Evolutionary conservation across 1,140 invertebrate species (phyloP).

Genomic region (Rhagoletis zephyria): DNA sequence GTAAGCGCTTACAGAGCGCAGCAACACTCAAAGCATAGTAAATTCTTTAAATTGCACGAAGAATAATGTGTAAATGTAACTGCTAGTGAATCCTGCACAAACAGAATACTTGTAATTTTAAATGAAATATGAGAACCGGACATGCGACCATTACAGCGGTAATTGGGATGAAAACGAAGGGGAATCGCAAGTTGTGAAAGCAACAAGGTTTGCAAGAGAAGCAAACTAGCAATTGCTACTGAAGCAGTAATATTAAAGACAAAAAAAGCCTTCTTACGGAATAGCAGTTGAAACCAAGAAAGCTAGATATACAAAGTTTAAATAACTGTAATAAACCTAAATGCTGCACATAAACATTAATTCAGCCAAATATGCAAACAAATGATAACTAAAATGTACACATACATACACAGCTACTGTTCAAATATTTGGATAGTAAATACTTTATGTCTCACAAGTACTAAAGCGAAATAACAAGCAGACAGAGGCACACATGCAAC

Average conservation of each 20-base stretch:
- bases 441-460: not conserved
- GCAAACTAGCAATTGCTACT: too few relatives aligned
- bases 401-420: not conserved
- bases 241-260: too few relatives aligned
- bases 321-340: too few relatives aligned
- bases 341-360: too few relatives aligned
- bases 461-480: not conserved
- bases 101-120: not conserved
- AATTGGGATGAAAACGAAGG: not conserved
- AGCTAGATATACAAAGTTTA: too few relatives aligned
- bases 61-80: slow-evolving; percentile 23
- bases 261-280: too few relatives aligned
- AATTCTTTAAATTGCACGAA: not conserved
- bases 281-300: too few relatives aligned
- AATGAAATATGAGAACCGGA: slow-evolving; percentile 1
- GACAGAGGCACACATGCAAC: not conserved
- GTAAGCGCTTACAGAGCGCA: not conserved
- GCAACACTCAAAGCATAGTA: not conserved
- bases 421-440: not conserved
- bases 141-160: not conserved
- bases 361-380: not conserved
- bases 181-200: not conserved
- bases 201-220: too few relatives aligned
- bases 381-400: not conserved
- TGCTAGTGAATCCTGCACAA: slow-evolving; percentile 10